Percentiles rank a stretch among this genome's conserved stretches.
Evolutionary conservation across 2,888 invertebrate genomes (phyloP).

Genomic region (Cactoblastis cactorum): DNA sequence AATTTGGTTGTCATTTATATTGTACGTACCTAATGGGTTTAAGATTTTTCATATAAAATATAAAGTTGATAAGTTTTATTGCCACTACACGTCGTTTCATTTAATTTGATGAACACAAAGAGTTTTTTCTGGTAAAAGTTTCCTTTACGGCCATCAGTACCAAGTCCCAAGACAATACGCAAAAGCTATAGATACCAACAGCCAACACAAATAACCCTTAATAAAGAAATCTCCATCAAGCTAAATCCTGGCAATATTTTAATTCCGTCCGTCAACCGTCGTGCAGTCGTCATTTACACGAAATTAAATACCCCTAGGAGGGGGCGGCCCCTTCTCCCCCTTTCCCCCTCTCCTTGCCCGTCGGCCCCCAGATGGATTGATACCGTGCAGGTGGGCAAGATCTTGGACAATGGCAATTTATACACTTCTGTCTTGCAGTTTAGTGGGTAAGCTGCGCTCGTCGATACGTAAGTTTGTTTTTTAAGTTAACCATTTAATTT

Average conservation of each 20-base stretch:
- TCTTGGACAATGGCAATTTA: slow-evolving; percentile 66
- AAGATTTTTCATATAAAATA: too few relatives aligned
- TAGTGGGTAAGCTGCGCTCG: slow-evolving; percentile 17
- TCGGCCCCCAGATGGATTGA: slow-evolving; percentile 67
- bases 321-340: slow-evolving; percentile 2
- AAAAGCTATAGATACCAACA: neutral
- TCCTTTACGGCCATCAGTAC: too few relatives aligned
- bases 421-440: slow-evolving; percentile 44
- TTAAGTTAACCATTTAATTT: too few relatives aligned
- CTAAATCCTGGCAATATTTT: slow-evolving; percentile 11
- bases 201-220: neutral
- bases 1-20: too few relatives aligned
- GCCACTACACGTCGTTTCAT: too few relatives aligned
- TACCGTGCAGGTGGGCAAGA: slow-evolving; percentile 71
- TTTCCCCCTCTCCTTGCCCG: slow-evolving; percentile 28
- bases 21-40: too few relatives aligned
- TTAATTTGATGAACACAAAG: too few relatives aligned
- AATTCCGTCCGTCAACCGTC: slow-evolving; percentile 27
- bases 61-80: too few relatives aligned
- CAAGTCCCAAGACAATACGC: too few relatives aligned
- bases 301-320: slow-evolving; percentile 61
- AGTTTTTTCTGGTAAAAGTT: too few relatives aligned
- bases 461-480: neutral
- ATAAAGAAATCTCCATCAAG: slow-evolving; percentile 2
- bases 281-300: slow-evolving; percentile 66